A percentile compares a stretch with the other conserved stretches of the same genome.
Evolutionary conservation across 35 echinoderm and acorn worm species (phyloP).

Genomic region (Apostichopus parvimensis): DNA sequence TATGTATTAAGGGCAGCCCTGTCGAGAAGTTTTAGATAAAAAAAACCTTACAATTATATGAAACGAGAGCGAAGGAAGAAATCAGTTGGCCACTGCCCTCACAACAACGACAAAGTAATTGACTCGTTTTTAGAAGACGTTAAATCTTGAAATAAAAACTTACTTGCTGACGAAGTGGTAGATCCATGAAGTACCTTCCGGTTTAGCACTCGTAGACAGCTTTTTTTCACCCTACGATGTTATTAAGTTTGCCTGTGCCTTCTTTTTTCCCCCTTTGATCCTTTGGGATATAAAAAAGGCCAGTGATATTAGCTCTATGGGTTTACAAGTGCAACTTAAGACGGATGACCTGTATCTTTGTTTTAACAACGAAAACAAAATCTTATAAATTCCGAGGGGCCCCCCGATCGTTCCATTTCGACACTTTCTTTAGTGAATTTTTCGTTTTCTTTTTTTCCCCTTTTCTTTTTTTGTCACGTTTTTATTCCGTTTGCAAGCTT

Average conservation of each 20-base stretch:
- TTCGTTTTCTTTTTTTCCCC: not conserved
- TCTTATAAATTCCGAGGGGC: too few species aligned
- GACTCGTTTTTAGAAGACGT: too few species aligned
- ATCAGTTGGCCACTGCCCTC: too few species aligned
- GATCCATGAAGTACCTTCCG: not conserved
- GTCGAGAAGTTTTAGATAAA: too few species aligned
- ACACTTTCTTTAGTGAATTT: not conserved
- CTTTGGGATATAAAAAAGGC: not conserved
- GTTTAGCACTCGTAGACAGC: not conserved
- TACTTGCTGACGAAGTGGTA: not conserved
- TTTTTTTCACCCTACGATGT: not conserved
- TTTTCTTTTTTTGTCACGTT: not conserved
- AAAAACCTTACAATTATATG: too few species aligned
- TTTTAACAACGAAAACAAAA: too few species aligned
- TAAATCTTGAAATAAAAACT: too few species aligned
- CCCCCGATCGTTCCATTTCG: not conserved
- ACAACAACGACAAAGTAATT: too few species aligned
- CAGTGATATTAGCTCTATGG: not conserved
- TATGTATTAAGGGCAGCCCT: too few species aligned
- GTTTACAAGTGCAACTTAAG: not conserved
- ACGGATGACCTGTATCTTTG: not conserved
- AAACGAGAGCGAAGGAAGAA: too few species aligned
- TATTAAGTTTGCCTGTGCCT: not conserved
- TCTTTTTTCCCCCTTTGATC: not conserved
- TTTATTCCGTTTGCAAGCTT: not conserved